These are phyloP conservation scores for Cebidichthys violaceus DNA, from an alignment of 2,113 vertebrate genomes.

Conservation along the genomic window DNA sequence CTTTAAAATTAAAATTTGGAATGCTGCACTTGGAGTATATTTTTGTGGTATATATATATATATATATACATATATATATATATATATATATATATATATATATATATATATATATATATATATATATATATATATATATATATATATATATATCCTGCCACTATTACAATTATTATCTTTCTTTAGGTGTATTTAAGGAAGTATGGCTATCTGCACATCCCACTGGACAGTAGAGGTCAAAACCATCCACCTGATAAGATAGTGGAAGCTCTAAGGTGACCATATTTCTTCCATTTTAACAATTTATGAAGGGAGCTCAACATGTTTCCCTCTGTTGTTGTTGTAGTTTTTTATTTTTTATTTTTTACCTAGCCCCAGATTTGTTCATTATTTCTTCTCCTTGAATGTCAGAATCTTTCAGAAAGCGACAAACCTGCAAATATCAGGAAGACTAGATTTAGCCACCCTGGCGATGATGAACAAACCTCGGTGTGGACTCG, in stretches of 20 bases:
- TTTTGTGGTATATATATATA: too few relatives aligned
- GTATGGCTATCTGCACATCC: constrained; percentile 86
- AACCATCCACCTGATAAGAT: constrained; percentile 76
- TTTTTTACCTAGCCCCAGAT: too few relatives aligned
- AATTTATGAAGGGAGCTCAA: neutral
- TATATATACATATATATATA: too few relatives aligned
- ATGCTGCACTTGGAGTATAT: too few relatives aligned
- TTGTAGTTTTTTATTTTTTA: too few relatives aligned
- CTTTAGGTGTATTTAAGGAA: constrained; percentile 81
- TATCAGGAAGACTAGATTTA: constrained; percentile 81
- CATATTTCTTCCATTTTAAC: neutral
- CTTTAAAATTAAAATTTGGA: neutral
- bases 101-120: too few relatives aligned
- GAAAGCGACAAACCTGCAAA: constrained; percentile 79
- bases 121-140: too few relatives aligned
- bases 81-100: too few relatives aligned
- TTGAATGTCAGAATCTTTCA: constrained; percentile 77
- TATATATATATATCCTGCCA: too few relatives aligned
- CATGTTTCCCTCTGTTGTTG: neutral
- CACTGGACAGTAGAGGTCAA: constrained; percentile 74
- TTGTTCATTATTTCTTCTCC: neutral
- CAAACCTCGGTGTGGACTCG: constrained; percentile 87
- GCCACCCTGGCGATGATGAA: constrained; percentile 84
- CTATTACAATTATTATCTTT: neutral
- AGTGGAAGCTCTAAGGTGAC: constrained; percentile 82